Conservation (phyloP, 1,140 invertebrate species). For the Cepaea nemoralis region DNA sequence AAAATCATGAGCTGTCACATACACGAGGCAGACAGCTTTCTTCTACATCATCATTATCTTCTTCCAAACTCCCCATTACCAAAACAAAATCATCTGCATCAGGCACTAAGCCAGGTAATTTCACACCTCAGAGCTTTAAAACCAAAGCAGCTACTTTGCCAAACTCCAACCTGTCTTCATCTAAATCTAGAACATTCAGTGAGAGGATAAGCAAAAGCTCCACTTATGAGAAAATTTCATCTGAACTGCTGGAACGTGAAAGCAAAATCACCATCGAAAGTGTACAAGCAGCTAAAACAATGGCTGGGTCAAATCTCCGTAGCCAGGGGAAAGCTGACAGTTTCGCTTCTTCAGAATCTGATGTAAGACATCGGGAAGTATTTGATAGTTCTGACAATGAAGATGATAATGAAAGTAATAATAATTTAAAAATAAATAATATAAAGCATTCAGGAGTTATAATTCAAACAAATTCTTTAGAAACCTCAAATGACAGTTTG, state of each 20-base stretch:
- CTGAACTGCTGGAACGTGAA: not conserved
- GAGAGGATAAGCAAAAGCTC: constrained; percentile 58
- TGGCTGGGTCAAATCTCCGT: not conserved
- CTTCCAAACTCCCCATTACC: constrained; percentile 54
- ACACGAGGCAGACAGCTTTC: not conserved
- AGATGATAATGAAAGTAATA: not conserved
- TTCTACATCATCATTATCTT: constrained; percentile 24
- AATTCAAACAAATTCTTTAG: not conserved
- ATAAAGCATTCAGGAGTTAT: not conserved
- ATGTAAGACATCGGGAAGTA: constrained; percentile 21
- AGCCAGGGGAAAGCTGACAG: not conserved
- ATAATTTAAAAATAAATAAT: not conserved
- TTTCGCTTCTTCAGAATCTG: constrained; percentile 14
- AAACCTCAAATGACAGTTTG: not conserved
- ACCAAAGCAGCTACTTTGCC: constrained; percentile 30
- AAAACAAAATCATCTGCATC: not conserved
- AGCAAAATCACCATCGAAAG: not conserved
- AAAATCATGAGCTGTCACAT: constrained; percentile 28
- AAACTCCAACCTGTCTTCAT: constrained; percentile 28
- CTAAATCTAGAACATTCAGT: constrained; percentile 32
- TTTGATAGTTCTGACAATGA: constrained; percentile 37
- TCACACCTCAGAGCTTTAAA: not conserved
- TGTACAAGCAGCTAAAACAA: constrained; percentile 3
- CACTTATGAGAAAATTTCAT: constrained; percentile 63
- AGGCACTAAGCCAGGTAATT: not conserved